These are phyloP conservation scores for Leptopterna dolabrata DNA, from an alignment of 2,888 invertebrate genomes.

Conservation along the genomic window DNA sequence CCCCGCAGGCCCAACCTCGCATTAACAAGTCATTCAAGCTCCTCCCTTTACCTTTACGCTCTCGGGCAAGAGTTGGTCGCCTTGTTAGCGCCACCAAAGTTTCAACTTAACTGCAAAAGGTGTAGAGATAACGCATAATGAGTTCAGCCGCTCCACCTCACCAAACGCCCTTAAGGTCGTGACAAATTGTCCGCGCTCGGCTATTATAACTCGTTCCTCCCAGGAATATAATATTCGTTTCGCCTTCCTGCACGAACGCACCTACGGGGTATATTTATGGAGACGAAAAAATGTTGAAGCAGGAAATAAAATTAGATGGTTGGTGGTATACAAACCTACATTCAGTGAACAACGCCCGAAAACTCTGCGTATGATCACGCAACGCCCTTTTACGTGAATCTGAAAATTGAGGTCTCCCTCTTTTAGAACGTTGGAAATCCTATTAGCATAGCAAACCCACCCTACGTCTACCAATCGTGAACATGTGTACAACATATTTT, in stretches of 20 bases:
- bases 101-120: conserved; percentile 6
- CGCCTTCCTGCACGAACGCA: background rate
- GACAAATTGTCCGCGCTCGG: background rate
- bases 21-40: background rate
- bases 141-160: background rate
- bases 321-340: too few relatives aligned
- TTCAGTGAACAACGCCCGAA: too few relatives aligned
- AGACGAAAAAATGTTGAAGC: too few relatives aligned
- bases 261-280: background rate
- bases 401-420: too few relatives aligned
- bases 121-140: background rate
- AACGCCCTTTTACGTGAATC: too few relatives aligned
- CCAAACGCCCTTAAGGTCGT: background rate
- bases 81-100: background rate
- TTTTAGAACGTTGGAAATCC: too few relatives aligned
- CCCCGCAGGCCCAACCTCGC: background rate
- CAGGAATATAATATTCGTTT: background rate
- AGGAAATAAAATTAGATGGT: too few relatives aligned
- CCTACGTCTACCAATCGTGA: too few relatives aligned
- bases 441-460: too few relatives aligned
- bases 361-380: too few relatives aligned
- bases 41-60: background rate
- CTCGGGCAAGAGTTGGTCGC: background rate
- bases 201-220: background rate
- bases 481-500: too few relatives aligned